phyloP scores from a whole-genome alignment of 2,113 vertebrate species.

The Leptocoma aspasia region DNA sequence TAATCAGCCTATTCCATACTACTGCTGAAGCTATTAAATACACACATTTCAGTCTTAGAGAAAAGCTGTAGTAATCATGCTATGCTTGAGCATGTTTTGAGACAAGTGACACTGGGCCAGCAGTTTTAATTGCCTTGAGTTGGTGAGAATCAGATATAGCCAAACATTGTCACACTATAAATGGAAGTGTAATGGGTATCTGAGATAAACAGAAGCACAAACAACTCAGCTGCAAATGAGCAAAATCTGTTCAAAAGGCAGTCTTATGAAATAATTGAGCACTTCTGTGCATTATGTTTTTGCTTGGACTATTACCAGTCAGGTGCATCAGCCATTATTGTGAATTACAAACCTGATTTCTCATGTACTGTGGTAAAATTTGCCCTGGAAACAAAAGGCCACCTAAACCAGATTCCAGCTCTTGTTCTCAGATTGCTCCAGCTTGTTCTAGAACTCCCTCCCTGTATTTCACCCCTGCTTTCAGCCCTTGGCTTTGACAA shows the following conservation, averaged over 20 bases:
- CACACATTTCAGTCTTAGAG: not conserved
- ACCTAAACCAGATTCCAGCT: not conserved
- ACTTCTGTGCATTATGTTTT: not conserved
- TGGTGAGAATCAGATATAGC: slow-evolving; percentile 48
- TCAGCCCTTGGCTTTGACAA: not conserved
- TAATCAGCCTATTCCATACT: not conserved
- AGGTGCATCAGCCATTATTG: not conserved
- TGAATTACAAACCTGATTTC: not conserved
- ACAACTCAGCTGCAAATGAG: slow-evolving; percentile 54
- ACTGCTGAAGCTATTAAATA: not conserved
- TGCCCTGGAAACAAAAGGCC: not conserved
- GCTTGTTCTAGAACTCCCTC: not conserved
- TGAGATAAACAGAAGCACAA: slow-evolving; percentile 51
- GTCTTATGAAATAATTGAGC: slow-evolving; percentile 34
- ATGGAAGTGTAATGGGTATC: slow-evolving; percentile 47
- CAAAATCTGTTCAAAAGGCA: slow-evolving; percentile 47
- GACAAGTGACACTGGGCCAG: slow-evolving; percentile 39
- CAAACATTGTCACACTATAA: slow-evolving; percentile 54
- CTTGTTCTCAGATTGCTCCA: not conserved
- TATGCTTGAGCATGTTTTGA: slow-evolving; percentile 8
- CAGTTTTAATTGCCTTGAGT: slow-evolving; percentile 55
- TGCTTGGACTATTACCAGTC: not conserved
- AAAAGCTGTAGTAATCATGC: not conserved
- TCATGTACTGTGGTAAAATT: not conserved
- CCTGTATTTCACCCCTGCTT: not conserved